phyloP scores from a whole-genome alignment of 2,888 invertebrate genomes.

The Drosophila emarginata region DNA sequence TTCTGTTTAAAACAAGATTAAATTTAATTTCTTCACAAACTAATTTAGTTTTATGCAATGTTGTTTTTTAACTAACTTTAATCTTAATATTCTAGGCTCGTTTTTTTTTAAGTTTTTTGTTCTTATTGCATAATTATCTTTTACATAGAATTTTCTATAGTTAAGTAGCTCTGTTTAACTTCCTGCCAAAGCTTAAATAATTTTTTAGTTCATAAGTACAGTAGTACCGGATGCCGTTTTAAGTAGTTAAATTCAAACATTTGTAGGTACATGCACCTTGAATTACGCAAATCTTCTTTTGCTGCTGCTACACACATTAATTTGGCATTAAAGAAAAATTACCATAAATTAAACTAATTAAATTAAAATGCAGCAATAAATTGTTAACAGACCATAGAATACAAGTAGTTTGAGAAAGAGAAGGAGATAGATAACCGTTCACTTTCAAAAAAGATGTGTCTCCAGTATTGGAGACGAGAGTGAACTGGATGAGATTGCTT shows the following conservation, averaged over 20 bases:
- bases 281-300: conserved; percentile 1
- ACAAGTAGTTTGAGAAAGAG: conserved; percentile 9
- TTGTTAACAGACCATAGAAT: conserved; percentile 38
- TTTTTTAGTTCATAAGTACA: neutral
- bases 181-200: neutral
- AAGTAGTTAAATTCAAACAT: neutral
- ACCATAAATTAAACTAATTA: conserved; percentile 74
- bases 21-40: no score
- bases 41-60: no score
- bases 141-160: neutral
- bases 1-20: no score
- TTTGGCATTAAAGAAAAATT: conserved; percentile 56
- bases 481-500: neutral
- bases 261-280: neutral
- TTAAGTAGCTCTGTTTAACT: neutral
- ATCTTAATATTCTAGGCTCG: no score
- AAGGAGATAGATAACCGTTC: conserved; percentile 40
- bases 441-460: conserved; percentile 51
- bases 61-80: no score
- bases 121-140: neutral
- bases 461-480: neutral
- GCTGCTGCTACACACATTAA: conserved; percentile 21
- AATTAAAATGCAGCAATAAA: conserved; percentile 72
- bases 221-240: neutral
- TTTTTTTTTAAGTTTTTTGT: neutral